These are phyloP conservation scores for Hypotaenidia okinawae DNA, from an alignment of 2,797 vertebrate species.

Conservation along the genomic window DNA sequence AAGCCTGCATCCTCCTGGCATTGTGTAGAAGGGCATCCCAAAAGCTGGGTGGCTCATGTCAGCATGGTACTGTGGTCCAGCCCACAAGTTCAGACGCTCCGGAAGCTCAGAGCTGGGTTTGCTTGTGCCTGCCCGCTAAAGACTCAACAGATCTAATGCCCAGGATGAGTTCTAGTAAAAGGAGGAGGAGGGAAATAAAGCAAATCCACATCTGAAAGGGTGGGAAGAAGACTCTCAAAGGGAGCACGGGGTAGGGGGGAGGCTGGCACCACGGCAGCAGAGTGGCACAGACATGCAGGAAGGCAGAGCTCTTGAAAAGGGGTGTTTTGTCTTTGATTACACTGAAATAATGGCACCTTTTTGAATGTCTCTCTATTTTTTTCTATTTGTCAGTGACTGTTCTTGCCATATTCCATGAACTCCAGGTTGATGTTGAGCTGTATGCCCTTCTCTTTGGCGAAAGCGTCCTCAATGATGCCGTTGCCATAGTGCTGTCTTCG, in stretches of 20 bases:
- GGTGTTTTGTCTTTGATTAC: background rate
- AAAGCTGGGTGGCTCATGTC: background rate
- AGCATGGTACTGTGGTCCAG: background rate
- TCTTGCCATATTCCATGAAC: constrained; percentile 97
- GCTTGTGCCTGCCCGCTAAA: background rate
- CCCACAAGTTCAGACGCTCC: background rate
- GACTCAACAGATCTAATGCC: background rate
- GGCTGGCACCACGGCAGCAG: background rate
- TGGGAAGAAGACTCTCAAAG: background rate
- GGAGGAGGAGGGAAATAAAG: background rate
- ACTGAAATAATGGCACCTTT: background rate
- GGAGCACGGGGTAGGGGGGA: background rate
- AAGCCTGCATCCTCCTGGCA: background rate
- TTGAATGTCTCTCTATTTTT: constrained; percentile 62
- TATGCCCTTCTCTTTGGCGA: constrained; percentile 97
- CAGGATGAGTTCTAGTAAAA: background rate
- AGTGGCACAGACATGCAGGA: background rate
- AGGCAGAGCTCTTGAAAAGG: constrained; percentile 17
- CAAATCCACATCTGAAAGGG: background rate
- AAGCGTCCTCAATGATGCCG: constrained; percentile 97
- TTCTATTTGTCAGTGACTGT: constrained; percentile 90
- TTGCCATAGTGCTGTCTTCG: constrained; percentile 96
- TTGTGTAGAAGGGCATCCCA: background rate
- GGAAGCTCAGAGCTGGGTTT: background rate
- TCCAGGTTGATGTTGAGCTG: constrained; percentile 95